Evolutionary conservation across 2,113 vertebrate genomes (phyloP).

Genomic region (Pterocles gutturalis): DNA sequence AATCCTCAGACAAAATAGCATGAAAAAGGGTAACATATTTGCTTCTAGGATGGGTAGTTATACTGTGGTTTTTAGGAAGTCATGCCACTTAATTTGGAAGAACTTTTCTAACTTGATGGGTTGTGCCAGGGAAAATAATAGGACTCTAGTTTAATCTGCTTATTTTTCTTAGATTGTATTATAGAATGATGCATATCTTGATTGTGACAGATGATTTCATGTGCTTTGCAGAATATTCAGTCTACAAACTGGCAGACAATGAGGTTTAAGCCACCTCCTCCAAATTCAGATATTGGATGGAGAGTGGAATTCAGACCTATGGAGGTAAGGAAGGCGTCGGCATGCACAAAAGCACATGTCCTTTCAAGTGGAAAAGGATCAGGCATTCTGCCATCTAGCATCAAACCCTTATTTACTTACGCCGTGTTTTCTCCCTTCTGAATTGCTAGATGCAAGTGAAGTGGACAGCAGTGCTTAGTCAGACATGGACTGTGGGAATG

Average conservation of each 20-base stretch:
- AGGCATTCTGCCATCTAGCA: background rate
- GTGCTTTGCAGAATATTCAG: constrained; percentile 90
- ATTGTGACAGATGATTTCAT: constrained; percentile 32
- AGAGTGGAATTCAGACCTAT: constrained; percentile 97
- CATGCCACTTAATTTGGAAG: background rate
- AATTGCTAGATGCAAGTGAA: background rate
- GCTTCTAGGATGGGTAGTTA: background rate
- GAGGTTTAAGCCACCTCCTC: constrained; percentile 98
- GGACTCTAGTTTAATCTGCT: background rate
- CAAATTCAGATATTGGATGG: constrained; percentile 99
- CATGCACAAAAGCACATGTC: background rate
- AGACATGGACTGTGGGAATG: constrained; percentile 46
- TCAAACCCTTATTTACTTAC: background rate
- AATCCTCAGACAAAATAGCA: background rate
- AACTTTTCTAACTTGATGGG: background rate
- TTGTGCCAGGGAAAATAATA: background rate
- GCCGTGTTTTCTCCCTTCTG: constrained; percentile 14
- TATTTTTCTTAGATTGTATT: background rate
- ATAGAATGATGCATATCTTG: background rate
- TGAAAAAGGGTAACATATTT: background rate
- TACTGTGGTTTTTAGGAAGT: background rate
- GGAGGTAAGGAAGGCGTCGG: constrained; percentile 84
- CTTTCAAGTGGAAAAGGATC: constrained; percentile 28
- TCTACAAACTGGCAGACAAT: constrained; percentile 99
- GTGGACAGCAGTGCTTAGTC: constrained; percentile 47